A percentile compares a stretch with the other conserved stretches of the same genome.
These are phyloP conservation scores for Ochropacha duplaris DNA, from an alignment of 2,888 invertebrate genomes.

Conservation along the genomic window DNA sequence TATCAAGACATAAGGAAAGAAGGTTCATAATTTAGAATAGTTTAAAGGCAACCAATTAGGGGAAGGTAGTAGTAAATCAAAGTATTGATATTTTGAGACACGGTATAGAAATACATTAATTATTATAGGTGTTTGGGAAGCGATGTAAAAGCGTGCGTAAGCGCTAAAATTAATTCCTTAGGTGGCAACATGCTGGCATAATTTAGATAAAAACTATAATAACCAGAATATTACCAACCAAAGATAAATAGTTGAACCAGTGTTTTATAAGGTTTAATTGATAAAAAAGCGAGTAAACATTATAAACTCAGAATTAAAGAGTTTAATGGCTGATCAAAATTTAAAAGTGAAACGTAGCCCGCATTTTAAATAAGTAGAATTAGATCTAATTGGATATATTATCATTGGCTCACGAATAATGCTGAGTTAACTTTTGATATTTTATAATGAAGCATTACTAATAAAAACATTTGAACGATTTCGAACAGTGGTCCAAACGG, in stretches of 20 bases:
- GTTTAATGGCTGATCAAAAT: not conserved
- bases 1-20: constrained; percentile 11
- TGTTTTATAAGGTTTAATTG: not conserved
- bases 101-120: constrained; percentile 5
- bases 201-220: constrained; percentile 7
- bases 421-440: too few species aligned
- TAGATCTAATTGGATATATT: too few species aligned
- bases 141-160: constrained; percentile 64
- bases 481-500: too few species aligned
- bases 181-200: constrained; percentile 9
- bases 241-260: not conserved
- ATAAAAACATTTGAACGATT: too few species aligned
- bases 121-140: constrained; percentile 27
- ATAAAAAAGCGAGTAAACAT: too few species aligned
- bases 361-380: too few species aligned
- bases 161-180: constrained; percentile 26
- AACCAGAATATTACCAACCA: not conserved
- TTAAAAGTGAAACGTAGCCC: not conserved
- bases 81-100: too few species aligned
- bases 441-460: too few species aligned
- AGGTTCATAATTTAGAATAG: constrained; percentile 14
- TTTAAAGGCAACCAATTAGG: constrained; percentile 36
- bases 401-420: too few species aligned
- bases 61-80: constrained; percentile 12
- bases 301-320: too few species aligned